Base-by-base conservation (phyloP, 2,113 vertebrate species). In the Xiphophorus couchianus region DNA sequence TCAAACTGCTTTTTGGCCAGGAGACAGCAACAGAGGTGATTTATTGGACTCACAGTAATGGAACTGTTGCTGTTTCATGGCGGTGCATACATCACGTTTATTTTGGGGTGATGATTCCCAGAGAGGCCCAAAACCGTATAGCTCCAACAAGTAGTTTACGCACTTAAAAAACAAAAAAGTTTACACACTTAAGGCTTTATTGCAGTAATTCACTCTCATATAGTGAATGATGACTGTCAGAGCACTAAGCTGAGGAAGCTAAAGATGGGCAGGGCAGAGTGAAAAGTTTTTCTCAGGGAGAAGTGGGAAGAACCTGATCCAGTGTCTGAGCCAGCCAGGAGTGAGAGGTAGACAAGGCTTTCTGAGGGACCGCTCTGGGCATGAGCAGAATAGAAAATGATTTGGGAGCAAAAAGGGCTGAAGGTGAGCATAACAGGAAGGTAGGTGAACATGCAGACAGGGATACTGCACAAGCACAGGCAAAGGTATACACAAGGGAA, bases 311-410 rank as follows among this genome's bases (percentile, higher is more conserved):
- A 58, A 6, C 28, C 30, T 37, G 62, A 74, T 66, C 44, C 62
- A 37, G 27, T 66, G 62, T 15, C 63, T 33, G 29, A 74, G 62
- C 31, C 15, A 31, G 62, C 54, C 10, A 10, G 39, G 31, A 63
- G 60, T 25, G 37, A 42, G 37, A 1, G 17, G 17, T 35, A 29
- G 54, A 22, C 69, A 10, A 9, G 58, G 58, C 58, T 71, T 62
- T 29, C 31, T 65, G 62, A n/a, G 61, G 1, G 17, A 27, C 35
- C 8, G 70, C 15, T 72, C 58, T 27, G 27, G 25, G 30, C 6
- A 17, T 66, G 62, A 74, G 44, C 62, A 66, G 44, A 51, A 66
- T 66, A 44, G 63, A 25, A 66, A 51, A 54, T 28, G 15, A 58
- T 31, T 58, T 54, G 31, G 31, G 62, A 37, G 63, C 30, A 28